phyloP scores from a whole-genome alignment of 1,140 invertebrate species.

The Drosophila rufa region DNA sequence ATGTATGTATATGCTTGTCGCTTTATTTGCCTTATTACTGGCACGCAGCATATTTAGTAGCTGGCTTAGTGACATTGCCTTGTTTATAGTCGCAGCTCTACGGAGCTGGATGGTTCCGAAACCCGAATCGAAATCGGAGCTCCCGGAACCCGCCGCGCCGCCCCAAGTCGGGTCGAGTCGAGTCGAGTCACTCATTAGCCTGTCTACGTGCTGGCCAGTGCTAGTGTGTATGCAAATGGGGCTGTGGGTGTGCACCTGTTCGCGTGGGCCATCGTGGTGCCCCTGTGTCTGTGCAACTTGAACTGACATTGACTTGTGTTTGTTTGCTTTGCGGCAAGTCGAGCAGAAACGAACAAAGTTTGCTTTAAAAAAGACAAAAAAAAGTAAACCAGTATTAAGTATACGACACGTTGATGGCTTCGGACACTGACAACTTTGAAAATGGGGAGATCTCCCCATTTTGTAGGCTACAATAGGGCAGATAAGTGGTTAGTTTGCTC shows the following conservation, averaged over 20 bases:
- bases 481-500: too few relatives aligned
- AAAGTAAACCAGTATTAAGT: constrained; percentile 24
- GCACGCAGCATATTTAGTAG: constrained; percentile 82
- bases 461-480: neutral
- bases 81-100: constrained; percentile 50
- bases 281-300: constrained; percentile 36
- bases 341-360: constrained; percentile 30
- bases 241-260: constrained; percentile 24
- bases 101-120: constrained; percentile 30
- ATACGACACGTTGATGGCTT: constrained; percentile 12
- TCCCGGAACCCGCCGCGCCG: constrained; percentile 14
- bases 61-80: constrained; percentile 64
- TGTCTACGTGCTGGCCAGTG: constrained; percentile 51
- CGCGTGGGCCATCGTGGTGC: constrained; percentile 18
- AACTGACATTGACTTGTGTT: constrained; percentile 77
- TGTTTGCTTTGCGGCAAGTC: constrained; percentile 51
- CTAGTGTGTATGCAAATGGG: constrained; percentile 32
- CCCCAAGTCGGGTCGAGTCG: constrained; percentile 12
- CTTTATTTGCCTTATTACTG: constrained; percentile 80
- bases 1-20: constrained; percentile 41
- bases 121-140: constrained; percentile 17
- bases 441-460: constrained; percentile 5
- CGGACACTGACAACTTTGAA: constrained; percentile 6
- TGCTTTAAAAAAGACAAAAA: constrained; percentile 53
- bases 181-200: constrained; percentile 61